phyloP scores from a whole-genome alignment of 2,797 vertebrate genomes.

The Phataginus tricuspis region DNA sequence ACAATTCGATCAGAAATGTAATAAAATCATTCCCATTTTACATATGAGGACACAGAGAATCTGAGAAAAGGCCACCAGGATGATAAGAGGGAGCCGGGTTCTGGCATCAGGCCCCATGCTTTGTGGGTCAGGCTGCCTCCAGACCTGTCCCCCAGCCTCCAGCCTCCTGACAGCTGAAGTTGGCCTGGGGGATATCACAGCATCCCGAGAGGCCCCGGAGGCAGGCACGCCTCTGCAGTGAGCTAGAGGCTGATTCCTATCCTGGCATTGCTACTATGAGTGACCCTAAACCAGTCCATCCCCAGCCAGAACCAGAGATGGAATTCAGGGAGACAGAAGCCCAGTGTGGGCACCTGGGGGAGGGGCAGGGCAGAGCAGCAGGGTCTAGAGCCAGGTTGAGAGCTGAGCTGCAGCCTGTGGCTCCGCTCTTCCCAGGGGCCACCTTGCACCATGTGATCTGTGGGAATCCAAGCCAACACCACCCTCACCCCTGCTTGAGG shows the following conservation, averaged over 20 bases:
- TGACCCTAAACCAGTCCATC: neutral
- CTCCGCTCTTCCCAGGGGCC: neutral
- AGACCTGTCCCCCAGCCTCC: neutral
- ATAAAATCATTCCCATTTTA: neutral
- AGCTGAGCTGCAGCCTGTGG: neutral
- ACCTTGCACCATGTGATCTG: neutral
- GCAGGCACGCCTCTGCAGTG: neutral
- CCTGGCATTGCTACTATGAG: neutral
- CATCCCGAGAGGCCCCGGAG: neutral
- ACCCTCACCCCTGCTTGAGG: neutral
- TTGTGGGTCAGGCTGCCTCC: neutral
- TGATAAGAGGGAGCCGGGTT: neutral
- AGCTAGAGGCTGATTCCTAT: neutral
- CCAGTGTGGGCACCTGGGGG: accelerated
- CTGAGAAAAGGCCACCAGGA: neutral
- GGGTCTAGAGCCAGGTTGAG: neutral
- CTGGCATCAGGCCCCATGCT: neutral
- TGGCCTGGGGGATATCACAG: neutral
- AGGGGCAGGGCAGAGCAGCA: no score
- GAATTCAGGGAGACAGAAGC: neutral
- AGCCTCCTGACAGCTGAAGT: neutral
- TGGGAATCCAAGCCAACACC: neutral
- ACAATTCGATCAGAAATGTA: neutral
- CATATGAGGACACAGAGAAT: neutral
- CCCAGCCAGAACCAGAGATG: neutral